These are phyloP conservation scores for Machimus rusticus DNA, from an alignment of 2,888 invertebrate genomes.

Conservation along the genomic window DNA sequence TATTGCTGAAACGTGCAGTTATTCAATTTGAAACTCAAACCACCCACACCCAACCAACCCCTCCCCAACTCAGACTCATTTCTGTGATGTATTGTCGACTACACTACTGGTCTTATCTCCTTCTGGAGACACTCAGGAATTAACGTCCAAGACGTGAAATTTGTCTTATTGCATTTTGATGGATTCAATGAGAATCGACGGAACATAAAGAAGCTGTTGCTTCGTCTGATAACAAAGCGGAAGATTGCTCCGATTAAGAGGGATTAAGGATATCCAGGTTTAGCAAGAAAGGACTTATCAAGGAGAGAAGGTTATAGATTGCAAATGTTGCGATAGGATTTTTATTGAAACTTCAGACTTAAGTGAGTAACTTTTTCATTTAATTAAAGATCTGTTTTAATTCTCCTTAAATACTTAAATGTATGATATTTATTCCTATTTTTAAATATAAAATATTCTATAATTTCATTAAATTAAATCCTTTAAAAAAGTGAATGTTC, in stretches of 20 bases:
- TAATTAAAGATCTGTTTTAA: too few relatives aligned
- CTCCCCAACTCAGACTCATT: not conserved
- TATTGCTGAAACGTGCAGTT: slow-evolving; percentile 38
- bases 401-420: too few relatives aligned
- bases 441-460: too few relatives aligned
- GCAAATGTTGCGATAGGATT: not conserved
- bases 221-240: not conserved
- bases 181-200: not conserved
- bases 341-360: not conserved
- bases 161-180: not conserved
- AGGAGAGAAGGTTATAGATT: not conserved
- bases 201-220: not conserved
- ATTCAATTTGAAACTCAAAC: not conserved
- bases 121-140: not conserved
- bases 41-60: not conserved
- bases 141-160: not conserved
- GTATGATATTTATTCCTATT: too few relatives aligned
- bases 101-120: not conserved
- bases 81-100: not conserved
- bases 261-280: not conserved
- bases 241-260: not conserved
- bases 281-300: not conserved
- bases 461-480: too few relatives aligned
- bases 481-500: too few relatives aligned
- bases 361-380: not conserved